phyloP scores from a whole-genome alignment of 2,888 invertebrate genomes.

The Dicycla oo region DNA sequence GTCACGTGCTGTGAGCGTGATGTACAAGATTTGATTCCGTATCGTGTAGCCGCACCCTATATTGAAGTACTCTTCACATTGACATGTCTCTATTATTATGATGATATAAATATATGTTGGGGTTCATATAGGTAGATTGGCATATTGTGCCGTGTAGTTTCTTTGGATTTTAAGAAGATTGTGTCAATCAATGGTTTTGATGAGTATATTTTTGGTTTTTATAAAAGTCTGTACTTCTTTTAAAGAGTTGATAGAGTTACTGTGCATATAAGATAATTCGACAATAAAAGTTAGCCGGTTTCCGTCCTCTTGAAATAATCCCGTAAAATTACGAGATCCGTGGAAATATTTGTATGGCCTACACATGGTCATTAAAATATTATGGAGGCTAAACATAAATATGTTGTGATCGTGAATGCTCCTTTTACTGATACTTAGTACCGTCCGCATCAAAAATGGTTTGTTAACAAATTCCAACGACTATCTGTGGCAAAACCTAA shows the following conservation, averaged over 20 bases:
- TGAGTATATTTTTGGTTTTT: background rate
- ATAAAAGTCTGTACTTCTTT: background rate
- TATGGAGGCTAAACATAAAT: conserved; percentile 19
- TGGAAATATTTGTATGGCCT: background rate
- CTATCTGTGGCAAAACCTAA: too few relatives aligned
- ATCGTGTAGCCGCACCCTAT: conserved; percentile 43
- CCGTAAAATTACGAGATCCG: background rate
- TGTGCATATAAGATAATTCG: too few relatives aligned
- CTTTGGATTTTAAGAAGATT: conserved; percentile 16
- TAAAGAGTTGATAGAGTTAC: too few relatives aligned
- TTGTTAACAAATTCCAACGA: background rate
- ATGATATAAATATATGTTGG: conserved; percentile 8
- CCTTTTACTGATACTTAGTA: conserved; percentile 20
- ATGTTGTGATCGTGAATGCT: conserved; percentile 16
- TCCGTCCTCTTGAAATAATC: background rate
- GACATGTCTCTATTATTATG: conserved; percentile 22
- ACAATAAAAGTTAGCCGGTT: too few relatives aligned
- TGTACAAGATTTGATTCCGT: conserved; percentile 35
- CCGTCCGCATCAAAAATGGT: background rate
- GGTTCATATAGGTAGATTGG: conserved; percentile 6
- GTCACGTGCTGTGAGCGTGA: conserved; percentile 43
- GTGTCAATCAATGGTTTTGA: background rate
- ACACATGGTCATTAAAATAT: conserved; percentile 14
- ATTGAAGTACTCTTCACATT: conserved; percentile 22
- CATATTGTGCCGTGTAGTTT: conserved; percentile 5